Evolutionary conservation across 2,888 invertebrate genomes (phyloP).

Genomic region (Drosophila yooni): DNA sequence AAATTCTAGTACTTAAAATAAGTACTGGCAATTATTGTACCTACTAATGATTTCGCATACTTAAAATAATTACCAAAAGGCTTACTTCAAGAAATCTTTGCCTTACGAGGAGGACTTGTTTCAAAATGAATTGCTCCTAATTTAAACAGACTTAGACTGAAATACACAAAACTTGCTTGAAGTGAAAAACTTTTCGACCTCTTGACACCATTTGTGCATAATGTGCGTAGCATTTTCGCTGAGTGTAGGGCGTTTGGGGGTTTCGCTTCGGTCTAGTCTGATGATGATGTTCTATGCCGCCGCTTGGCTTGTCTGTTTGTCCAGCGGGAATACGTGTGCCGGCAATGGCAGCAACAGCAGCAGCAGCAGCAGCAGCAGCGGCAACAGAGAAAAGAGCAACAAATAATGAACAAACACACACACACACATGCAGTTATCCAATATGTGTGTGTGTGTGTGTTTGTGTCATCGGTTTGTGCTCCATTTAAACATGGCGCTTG

Average conservation of each 20-base stretch:
- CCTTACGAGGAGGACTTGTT: background rate
- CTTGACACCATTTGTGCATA: background rate
- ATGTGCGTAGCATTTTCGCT: background rate
- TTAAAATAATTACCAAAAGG: background rate
- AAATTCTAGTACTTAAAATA: background rate
- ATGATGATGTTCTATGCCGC: constrained; percentile 84
- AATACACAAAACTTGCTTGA: background rate
- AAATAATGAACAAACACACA: constrained; percentile 71
- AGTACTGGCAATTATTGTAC: background rate
- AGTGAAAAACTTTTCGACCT: background rate
- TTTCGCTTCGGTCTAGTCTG: constrained; percentile 59
- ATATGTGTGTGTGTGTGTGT: constrained; percentile 36
- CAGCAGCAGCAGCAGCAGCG: constrained; percentile 24
- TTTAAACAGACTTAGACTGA: background rate
- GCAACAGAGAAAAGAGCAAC: constrained; percentile 68
- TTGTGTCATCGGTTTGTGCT: constrained; percentile 60
- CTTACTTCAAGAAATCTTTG: background rate
- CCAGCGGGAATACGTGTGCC: constrained; percentile 75
- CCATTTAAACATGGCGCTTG: constrained; percentile 77
- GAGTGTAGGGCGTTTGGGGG: constrained; percentile 18
- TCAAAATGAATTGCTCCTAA: background rate
- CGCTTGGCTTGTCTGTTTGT: constrained; percentile 82
- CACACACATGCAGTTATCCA: constrained; percentile 20
- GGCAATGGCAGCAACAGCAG: constrained; percentile 42
- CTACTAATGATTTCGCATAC: background rate